These are phyloP conservation scores for Calcarius lapponicus DNA, from an alignment of 2,797 vertebrate species.

Conservation along the genomic window DNA sequence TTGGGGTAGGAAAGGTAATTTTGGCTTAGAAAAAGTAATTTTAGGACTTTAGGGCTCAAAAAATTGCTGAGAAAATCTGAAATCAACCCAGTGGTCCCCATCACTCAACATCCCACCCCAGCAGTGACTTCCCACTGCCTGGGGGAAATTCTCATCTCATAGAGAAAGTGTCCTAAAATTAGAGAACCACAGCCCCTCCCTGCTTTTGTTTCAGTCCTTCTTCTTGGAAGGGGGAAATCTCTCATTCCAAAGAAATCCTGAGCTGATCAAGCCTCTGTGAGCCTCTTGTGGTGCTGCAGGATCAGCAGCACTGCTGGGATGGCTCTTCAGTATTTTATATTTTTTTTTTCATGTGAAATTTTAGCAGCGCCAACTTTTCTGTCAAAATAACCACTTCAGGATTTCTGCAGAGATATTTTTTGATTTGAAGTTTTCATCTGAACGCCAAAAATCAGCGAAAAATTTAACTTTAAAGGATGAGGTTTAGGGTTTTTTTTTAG, in stretches of 20 bases:
- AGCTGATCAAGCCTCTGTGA: accelerated
- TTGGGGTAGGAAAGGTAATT: neutral
- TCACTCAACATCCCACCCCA: neutral
- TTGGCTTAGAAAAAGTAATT: neutral
- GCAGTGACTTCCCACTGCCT: neutral
- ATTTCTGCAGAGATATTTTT: neutral
- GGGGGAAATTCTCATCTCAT: neutral
- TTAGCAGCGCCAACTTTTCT: neutral
- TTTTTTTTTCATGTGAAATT: neutral
- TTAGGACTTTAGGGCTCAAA: neutral
- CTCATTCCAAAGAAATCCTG: neutral
- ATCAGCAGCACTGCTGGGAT: neutral
- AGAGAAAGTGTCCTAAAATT: neutral
- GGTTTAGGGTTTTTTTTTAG: accelerated
- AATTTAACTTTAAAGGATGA: neutral
- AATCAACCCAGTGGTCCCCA: neutral
- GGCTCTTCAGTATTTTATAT: neutral
- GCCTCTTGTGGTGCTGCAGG: neutral
- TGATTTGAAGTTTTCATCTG: neutral
- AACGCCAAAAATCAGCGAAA: neutral
- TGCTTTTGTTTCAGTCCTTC: neutral
- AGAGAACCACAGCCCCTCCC: neutral
- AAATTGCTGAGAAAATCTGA: neutral
- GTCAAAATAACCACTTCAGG: neutral
- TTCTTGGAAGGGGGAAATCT: neutral